These are phyloP conservation scores for Microtus richardsoni DNA, from an alignment of 2,113 vertebrate genomes.

Conservation along the genomic window DNA sequence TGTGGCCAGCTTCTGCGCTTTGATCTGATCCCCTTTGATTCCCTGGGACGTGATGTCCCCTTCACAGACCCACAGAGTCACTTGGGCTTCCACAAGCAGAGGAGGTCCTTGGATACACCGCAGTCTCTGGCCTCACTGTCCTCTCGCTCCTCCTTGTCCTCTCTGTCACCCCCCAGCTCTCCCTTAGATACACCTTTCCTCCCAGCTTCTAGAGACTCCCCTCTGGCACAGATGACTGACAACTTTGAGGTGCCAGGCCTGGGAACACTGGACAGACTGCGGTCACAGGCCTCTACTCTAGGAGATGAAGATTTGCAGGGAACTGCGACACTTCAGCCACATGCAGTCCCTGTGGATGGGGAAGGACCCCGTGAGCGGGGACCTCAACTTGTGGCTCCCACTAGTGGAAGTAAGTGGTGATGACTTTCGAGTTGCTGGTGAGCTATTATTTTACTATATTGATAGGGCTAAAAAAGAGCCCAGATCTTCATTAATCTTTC, in stretches of 20 bases:
- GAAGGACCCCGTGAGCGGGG: constrained; percentile 89
- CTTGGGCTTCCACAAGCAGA: constrained; percentile 86
- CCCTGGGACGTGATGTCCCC: constrained; percentile 87
- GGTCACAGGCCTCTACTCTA: constrained; percentile 85
- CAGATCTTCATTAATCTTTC: background rate
- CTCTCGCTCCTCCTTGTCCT: constrained; percentile 97
- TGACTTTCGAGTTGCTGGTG: background rate
- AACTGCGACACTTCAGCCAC: constrained; percentile 63
- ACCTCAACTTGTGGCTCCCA: constrained; percentile 85
- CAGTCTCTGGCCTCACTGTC: constrained; percentile 96
- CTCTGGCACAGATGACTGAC: constrained; percentile 93
- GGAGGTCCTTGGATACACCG: constrained; percentile 94
- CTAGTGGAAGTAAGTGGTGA: constrained; percentile 87
- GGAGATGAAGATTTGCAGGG: constrained; percentile 86
- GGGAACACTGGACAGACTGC: constrained; percentile 91
- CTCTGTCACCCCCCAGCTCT: constrained; percentile 96
- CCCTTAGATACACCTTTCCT: constrained; percentile 97
- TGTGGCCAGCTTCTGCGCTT: constrained; percentile 91
- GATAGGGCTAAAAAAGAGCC: background rate
- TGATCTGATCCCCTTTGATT: constrained; percentile 91
- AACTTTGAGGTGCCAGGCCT: constrained; percentile 93
- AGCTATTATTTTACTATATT: background rate
- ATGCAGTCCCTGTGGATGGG: constrained; percentile 85
- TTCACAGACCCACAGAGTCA: constrained; percentile 84
- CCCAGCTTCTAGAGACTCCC: constrained; percentile 93